Conservation (phyloP, 1,140 invertebrate genomes). For the Limonius californicus region DNA sequence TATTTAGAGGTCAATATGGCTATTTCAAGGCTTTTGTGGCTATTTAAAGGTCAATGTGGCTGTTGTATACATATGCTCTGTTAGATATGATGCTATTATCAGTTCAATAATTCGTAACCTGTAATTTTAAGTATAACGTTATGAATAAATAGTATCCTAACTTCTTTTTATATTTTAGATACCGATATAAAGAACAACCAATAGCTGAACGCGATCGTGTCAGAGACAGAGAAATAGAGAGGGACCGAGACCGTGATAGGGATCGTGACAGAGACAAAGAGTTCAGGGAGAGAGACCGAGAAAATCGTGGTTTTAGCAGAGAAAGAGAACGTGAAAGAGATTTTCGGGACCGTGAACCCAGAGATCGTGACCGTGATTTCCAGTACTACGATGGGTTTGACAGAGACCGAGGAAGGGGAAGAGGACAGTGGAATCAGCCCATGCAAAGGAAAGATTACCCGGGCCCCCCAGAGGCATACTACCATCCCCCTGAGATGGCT, state of each 20-base stretch:
- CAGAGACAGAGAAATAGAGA: constrained; percentile 25
- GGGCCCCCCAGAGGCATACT: not conserved
- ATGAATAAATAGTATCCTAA: constrained; percentile 11
- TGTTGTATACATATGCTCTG: no score
- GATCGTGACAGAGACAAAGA: constrained; percentile 11
- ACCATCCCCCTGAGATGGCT: constrained; percentile 1
- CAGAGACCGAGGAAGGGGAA: constrained; percentile 12
- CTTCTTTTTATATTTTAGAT: constrained; percentile 26
- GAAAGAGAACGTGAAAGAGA: constrained; percentile 23
- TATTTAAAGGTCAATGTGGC: no score
- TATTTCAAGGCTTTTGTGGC: no score
- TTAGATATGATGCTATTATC: no score
- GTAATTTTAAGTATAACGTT: not conserved
- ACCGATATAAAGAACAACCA: constrained; percentile 29
- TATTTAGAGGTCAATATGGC: no score
- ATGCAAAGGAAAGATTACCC: not conserved
- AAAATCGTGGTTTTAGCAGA: constrained; percentile 11
- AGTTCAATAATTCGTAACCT: not conserved
- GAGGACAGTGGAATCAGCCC: not conserved
- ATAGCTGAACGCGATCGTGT: constrained; percentile 31
- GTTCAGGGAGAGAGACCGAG: constrained; percentile 8
- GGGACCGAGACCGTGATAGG: not conserved
- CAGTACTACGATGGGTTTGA: constrained; percentile 20
- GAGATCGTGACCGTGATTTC: constrained; percentile 16
- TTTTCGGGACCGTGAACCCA: constrained; percentile 18